A percentile compares a stretch with the other conserved stretches of the same genome.
These are phyloP conservation scores for Rhagophthalmus giganteus DNA, from an alignment of 2,888 invertebrate genomes.

Conservation along the genomic window DNA sequence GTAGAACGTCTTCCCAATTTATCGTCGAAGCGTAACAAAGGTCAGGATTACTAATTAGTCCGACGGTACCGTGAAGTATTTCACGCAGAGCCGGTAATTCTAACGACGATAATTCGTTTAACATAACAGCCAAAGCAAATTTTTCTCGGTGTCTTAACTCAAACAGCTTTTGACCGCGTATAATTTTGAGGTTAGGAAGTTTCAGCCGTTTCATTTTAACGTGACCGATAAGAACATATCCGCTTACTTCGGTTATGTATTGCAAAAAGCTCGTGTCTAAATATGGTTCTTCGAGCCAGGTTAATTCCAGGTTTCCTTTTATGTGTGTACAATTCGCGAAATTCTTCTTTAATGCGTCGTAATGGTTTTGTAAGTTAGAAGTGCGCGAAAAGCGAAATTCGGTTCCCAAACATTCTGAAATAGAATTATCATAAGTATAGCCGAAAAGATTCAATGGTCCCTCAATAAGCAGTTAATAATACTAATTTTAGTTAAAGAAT, in stretches of 20 bases:
- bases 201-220: slow-evolving; percentile 85
- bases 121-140: slow-evolving; percentile 83
- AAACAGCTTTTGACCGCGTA: slow-evolving; percentile 89
- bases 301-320: slow-evolving; percentile 96
- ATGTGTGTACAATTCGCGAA: slow-evolving; percentile 98
- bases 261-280: slow-evolving; percentile 89
- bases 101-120: slow-evolving; percentile 82
- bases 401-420: slow-evolving; percentile 94
- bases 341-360: slow-evolving; percentile 87
- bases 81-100: slow-evolving; percentile 89
- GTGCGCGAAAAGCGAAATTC: slow-evolving; percentile 92
- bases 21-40: slow-evolving; percentile 91
- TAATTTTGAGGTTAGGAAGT: slow-evolving; percentile 87
- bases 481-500: too few species aligned
- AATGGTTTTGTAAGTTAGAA: slow-evolving; percentile 89
- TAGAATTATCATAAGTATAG: too few species aligned
- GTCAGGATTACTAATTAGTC: slow-evolving; percentile 91
- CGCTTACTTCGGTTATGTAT: slow-evolving; percentile 92
- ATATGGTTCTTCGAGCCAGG: slow-evolving; percentile 86
- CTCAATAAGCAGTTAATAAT: too few species aligned
- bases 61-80: slow-evolving; percentile 87
- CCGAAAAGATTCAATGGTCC: too few species aligned
- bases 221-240: slow-evolving; percentile 93
- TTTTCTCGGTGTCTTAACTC: slow-evolving; percentile 81
- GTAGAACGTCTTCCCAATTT: slow-evolving; percentile 94